These are phyloP conservation scores for Dusona sp. DNA, from an alignment of 2,888 invertebrate species.

Conservation along the genomic window DNA sequence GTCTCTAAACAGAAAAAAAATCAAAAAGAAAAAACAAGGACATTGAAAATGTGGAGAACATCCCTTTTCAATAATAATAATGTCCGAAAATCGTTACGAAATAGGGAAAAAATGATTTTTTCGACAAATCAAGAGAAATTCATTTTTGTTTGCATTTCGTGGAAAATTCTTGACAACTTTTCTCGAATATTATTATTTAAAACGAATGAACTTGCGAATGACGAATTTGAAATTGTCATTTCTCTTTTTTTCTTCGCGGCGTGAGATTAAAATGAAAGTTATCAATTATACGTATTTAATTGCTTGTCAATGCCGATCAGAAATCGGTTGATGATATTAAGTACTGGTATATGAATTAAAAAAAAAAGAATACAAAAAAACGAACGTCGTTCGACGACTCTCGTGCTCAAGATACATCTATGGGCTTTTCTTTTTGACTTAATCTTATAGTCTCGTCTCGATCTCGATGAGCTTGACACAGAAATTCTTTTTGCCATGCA, in stretches of 20 bases:
- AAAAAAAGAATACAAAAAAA: not conserved
- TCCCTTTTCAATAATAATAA: not conserved
- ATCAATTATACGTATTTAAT: not conserved
- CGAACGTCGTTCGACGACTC: not conserved
- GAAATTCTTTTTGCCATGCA: not conserved
- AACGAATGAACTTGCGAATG: not conserved
- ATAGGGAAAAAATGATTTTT: not conserved
- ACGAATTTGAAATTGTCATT: not conserved
- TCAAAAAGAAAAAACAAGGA: not conserved
- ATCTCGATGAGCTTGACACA: slow-evolving; percentile 10
- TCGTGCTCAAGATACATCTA: not conserved
- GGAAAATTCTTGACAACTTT: not conserved
- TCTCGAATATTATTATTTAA: not conserved
- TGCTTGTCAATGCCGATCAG: not conserved
- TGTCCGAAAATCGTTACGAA: not conserved
- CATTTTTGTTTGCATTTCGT: not conserved
- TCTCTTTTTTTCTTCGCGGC: not conserved
- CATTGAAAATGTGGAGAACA: not conserved
- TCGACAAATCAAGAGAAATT: not conserved
- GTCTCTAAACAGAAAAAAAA: not conserved
- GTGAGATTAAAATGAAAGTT: not conserved
- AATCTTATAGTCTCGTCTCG: not conserved
- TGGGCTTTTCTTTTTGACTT: not conserved
- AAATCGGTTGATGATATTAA: not conserved
- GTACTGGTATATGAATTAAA: not conserved